Evolutionary conservation across 2,888 invertebrate species (phyloP), one percentile per base, ranked within the genome.

Genomic region (Andrena hattorfiana): DNA sequence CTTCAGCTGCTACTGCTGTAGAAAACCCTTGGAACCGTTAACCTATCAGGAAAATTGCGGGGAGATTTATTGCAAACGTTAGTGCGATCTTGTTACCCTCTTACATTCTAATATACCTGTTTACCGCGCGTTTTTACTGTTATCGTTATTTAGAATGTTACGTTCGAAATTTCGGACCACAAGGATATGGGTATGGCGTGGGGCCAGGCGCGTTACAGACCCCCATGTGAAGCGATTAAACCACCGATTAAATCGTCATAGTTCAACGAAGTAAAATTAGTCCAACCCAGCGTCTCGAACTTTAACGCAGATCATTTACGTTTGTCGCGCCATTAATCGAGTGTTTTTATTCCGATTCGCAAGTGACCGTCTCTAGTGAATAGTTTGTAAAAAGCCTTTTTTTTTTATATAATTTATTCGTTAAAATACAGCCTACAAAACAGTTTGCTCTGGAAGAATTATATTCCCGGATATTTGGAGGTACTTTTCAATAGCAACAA

Each of bases 1-100:
- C 91, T 95, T 95, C 90, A 94, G 94, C 60, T 95, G 95, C 87
- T 94, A 93, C 85, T 94, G 94, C 86, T 95, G 95, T 83, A 94
- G 94, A 67, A 95, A 95, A 86, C 94, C 94, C 3, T 89, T 95
- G 83, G 95, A 95, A 81, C 91, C 95, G 13, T 91, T 94, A 83
- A 95, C 94, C 56, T 94, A 94, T 72, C 94, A 94, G 77, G 95
- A 95, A 83, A 94, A 94, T 77, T 94, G 94, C 64, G 94, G 95
- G 10, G 95, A 95, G 88, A 95, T 95, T 85, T 95, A 94, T 89
- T 95, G 95, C 89, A 95, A 94, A 93, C 94, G 95, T 95, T 92
- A 93, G 94, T 92, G 23, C 8, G 48, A 23, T 35, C 60, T 49
- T 20, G 2, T 23, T n/a, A 30, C 4, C 16, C 32, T 20, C 16